phyloP scores from a whole-genome alignment of 2,113 vertebrate genomes.

The Diadophis punctatus region DNA sequence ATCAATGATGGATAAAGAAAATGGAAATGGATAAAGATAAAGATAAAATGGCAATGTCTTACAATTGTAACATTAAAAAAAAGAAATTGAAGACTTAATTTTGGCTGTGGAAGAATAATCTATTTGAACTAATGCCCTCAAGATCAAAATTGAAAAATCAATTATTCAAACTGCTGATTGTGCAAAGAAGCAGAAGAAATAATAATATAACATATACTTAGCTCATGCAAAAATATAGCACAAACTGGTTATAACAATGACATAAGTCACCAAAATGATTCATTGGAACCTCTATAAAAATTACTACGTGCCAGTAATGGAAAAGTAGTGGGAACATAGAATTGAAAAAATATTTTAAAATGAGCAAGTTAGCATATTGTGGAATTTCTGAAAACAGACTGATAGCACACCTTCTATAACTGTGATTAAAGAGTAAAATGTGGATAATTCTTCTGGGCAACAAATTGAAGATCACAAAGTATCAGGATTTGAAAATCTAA shows the following conservation, averaged over 20 bases:
- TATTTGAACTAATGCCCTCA: neutral
- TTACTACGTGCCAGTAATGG: neutral
- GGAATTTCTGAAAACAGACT: neutral
- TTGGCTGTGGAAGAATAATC: neutral
- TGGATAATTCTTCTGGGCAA: neutral
- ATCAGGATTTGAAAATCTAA: neutral
- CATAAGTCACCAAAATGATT: neutral
- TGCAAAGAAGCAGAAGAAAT: neutral
- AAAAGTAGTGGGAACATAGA: neutral
- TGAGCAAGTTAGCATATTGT: neutral
- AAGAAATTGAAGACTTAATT: neutral
- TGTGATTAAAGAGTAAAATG: neutral
- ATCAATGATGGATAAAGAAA: too few species aligned
- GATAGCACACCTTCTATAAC: neutral
- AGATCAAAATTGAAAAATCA: neutral
- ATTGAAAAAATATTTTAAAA: neutral
- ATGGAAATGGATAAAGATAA: neutral
- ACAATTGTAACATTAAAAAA: neutral
- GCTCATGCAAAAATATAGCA: neutral
- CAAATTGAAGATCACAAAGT: neutral
- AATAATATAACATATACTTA: neutral
- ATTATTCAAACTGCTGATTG: neutral
- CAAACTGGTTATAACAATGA: neutral
- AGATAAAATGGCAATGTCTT: neutral
- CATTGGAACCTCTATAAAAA: neutral